A percentile compares a stretch with the other conserved stretches of the same genome.
These are phyloP conservation scores for Petrocephalus schoutedeni DNA, from an alignment of 2,797 vertebrate genomes.

Conservation along the genomic window DNA sequence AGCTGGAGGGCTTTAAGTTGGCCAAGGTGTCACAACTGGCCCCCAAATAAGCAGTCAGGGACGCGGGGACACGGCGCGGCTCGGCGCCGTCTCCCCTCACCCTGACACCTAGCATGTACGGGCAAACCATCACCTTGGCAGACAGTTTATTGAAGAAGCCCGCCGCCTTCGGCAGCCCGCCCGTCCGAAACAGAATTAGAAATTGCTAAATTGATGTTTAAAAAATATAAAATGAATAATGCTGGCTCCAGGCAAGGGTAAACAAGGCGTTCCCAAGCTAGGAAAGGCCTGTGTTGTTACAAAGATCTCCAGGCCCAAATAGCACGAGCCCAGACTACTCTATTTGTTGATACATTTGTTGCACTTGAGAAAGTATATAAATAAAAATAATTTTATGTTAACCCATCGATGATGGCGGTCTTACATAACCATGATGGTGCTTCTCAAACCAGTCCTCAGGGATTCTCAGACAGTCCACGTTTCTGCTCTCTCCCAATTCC, in stretches of 20 bases:
- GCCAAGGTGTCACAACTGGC: not conserved
- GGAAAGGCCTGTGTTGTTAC: not conserved
- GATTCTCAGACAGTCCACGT: no score
- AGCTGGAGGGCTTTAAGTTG: conserved; percentile 12
- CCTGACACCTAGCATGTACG: not conserved
- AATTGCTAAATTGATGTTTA: conserved; percentile 2
- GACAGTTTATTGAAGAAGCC: not conserved
- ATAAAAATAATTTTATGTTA: not conserved
- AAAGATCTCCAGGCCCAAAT: not conserved
- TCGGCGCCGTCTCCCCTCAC: not conserved
- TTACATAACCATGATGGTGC: no score
- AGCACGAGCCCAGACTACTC: not conserved
- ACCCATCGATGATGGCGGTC: not conserved
- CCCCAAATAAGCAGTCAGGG: conserved; percentile 5
- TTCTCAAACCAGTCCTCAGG: no score
- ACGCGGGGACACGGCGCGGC: not conserved
- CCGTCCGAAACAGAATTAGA: not conserved
- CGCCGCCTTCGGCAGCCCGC: not conserved
- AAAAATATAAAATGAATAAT: not conserved
- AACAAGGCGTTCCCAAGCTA: not conserved
- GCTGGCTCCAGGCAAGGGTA: not conserved
- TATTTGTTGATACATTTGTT: not conserved
- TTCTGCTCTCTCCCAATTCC: no score
- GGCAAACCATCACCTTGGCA: not conserved
- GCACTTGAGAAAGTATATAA: not conserved